Base-by-base conservation (phyloP, 1,140 invertebrate genomes). In the Campodea augens region DNA sequence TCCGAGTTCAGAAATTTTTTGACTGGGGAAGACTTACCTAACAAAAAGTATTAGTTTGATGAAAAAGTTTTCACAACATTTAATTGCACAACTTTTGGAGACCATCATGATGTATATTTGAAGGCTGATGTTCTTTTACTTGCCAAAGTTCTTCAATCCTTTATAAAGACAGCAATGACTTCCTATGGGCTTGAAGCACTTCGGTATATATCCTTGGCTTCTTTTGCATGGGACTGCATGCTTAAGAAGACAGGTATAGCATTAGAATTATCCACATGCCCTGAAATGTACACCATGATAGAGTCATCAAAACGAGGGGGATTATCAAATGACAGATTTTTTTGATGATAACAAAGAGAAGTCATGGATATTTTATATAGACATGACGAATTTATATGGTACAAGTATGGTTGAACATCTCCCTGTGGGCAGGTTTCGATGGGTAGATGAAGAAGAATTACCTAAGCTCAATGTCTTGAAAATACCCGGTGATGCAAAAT, bases 361-460 rank as follows among this genome's bases (percentile, higher is more conserved):
- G 27, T 57, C 54, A 10, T 66, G 56, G 55, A 40, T 70, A 18
- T 51, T 57, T 20, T 69, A 71, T 56, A 57, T 62, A 18, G 68
- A 71, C 63, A 59, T 56, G 7, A 71, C 69, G 51, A 71, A 71
- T 57, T 52, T 70, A 38, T 73, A 74, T 60, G 69, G 68, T 13
- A 60, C 50, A 44, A 59, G 60, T 12, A 67, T 71, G 64, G 60
- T 52, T 19, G 52, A 63, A 49, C 52, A 47, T 47, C 52, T 71
- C 29, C 66, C 66, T 18, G 51, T 49, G 19, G 48, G 45, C 23
- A 48, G 55, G 24, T 72, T 71, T 58, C 40, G 63, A 52, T 72
- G 64, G 63, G 43, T 61, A 15, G 45, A 54, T 38, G 12, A 49
- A 23, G 25, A 51, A 50, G 52, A 56, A 38, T 52, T 56, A 4